Evolutionary conservation across 2,113 vertebrate species (phyloP).

Genomic region (Saccopteryx leptura): DNA sequence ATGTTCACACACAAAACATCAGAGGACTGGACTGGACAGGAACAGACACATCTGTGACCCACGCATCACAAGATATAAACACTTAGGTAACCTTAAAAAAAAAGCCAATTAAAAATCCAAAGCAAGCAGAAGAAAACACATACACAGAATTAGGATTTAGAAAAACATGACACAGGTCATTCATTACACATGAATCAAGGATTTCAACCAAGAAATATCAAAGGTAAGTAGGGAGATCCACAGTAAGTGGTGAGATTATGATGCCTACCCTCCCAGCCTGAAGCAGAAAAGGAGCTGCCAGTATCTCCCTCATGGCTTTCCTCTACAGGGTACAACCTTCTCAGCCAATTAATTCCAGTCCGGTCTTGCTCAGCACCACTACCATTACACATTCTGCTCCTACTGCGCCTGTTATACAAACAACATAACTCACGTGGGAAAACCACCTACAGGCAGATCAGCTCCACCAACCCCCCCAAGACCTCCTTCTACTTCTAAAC

Average conservation of each 20-base stretch:
- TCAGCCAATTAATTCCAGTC: slow-evolving; percentile 61
- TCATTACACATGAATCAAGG: slow-evolving; percentile 17
- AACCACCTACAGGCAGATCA: slow-evolving; percentile 37
- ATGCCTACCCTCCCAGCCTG: neutral
- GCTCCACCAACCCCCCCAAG: neutral
- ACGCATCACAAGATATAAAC: neutral
- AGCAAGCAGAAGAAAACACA: slow-evolving; percentile 30
- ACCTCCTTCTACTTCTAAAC: slow-evolving; percentile 11
- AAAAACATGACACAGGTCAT: neutral
- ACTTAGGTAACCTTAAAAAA: slow-evolving; percentile 28
- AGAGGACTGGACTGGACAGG: neutral
- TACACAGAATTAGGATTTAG: slow-evolving; percentile 1
- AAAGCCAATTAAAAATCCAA: slow-evolving; percentile 56
- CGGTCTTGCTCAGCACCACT: slow-evolving; percentile 53
- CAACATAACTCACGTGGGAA: slow-evolving; percentile 29
- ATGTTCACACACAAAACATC: slow-evolving; percentile 56
- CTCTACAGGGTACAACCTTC: neutral
- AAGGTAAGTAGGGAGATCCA: slow-evolving; percentile 24
- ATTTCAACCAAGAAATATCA: slow-evolving; percentile 46
- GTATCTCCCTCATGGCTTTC: slow-evolving; percentile 2
- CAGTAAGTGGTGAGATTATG: neutral
- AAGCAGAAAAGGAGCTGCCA: neutral
- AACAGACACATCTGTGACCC: slow-evolving; percentile 37
- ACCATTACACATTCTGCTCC: slow-evolving; percentile 13
- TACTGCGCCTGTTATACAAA: slow-evolving; percentile 49